A percentile compares a stretch with the other conserved stretches of the same genome.
Conservation (phyloP, 2,113 vertebrate species). For the Plecotus auritus region DNA sequence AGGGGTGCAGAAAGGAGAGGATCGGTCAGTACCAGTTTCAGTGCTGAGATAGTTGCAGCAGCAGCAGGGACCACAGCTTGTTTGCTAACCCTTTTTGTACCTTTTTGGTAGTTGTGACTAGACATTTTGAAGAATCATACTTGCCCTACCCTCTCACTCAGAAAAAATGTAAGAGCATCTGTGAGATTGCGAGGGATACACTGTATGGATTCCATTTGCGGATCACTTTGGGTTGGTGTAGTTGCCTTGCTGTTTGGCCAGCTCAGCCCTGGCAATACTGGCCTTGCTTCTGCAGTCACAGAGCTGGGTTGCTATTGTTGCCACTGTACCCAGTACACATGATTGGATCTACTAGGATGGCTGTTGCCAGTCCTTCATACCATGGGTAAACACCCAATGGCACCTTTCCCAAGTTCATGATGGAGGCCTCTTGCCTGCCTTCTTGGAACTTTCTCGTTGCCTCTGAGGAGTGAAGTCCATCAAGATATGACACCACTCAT, state of each 20-base stretch:
- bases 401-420: background rate
- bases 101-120: background rate
- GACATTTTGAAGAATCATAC: background rate
- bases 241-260: background rate
- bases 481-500: too few species aligned
- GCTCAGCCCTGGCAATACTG: background rate
- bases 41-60: background rate
- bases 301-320: background rate
- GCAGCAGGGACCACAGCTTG: background rate
- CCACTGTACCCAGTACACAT: background rate
- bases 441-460: background rate
- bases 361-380: too few species aligned
- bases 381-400: background rate
- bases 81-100: too few species aligned
- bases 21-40: rapidly evolving
- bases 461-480: background rate
- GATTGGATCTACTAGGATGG: background rate
- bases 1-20: too few species aligned
- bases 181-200: too few species aligned
- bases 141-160: background rate
- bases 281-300: background rate
- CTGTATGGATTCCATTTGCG: too few species aligned
- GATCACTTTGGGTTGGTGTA: background rate
- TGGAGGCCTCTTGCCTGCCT: background rate
- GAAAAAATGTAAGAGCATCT: too few species aligned